Conservation (phyloP, 2,888 invertebrate species). For the Chouioia cunea region DNA sequence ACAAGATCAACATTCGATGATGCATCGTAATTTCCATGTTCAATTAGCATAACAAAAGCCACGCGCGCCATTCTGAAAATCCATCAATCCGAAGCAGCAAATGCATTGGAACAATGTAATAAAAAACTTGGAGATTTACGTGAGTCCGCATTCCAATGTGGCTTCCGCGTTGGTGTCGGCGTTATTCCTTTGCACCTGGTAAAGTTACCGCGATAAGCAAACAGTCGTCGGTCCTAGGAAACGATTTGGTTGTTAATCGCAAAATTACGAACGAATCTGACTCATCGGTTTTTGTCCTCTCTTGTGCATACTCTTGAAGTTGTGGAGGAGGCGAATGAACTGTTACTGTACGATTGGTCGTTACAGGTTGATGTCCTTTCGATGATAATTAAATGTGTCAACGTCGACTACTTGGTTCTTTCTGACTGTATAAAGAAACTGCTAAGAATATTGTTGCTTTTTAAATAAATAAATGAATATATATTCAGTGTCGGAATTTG, state of each 20-base stretch:
- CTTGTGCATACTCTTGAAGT: too few species aligned
- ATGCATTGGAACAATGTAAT: background rate
- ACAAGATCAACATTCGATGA: too few species aligned
- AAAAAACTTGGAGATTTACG: conserved; percentile 26
- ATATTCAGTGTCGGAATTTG: too few species aligned
- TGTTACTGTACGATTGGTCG: conserved; percentile 3
- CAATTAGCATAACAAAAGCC: conserved; percentile 5
- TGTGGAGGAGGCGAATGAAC: conserved; percentile 20
- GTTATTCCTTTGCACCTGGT: conserved; percentile 12
- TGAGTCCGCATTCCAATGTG: conserved; percentile 12
- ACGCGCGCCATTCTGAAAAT: background rate
- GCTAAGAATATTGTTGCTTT: too few species aligned
- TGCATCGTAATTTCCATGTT: too few species aligned
- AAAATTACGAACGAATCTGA: conserved; percentile 12
- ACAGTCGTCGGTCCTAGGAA: conserved; percentile 13
- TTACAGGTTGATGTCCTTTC: too few species aligned
- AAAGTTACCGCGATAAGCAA: conserved; percentile 11
- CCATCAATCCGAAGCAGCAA: background rate
- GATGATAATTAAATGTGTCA: too few species aligned
- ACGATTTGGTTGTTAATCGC: conserved; percentile 37
- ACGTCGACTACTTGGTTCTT: too few species aligned
- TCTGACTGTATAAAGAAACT: too few species aligned
- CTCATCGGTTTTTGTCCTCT: background rate
- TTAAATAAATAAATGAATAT: too few species aligned
- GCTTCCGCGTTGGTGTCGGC: background rate